Evolutionary conservation across 2,113 vertebrate genomes (phyloP).

Genomic region (Hyperopisus bebe): DNA sequence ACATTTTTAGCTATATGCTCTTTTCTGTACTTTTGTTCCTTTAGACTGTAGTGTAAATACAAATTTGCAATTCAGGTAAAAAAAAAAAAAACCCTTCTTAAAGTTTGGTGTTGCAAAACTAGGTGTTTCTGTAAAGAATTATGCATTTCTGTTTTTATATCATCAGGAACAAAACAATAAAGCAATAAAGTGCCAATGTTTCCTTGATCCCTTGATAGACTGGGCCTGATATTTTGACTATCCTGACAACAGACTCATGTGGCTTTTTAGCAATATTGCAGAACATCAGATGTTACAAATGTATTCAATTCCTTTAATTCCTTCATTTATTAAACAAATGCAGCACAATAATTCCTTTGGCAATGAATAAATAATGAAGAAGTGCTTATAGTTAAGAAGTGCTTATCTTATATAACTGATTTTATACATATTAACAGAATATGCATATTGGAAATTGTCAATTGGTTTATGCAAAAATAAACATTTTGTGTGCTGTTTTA

Average conservation of each 20-base stretch:
- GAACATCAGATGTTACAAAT: neutral
- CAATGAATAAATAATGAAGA: neutral
- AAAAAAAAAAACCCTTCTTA: neutral
- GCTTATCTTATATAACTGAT: neutral
- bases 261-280: neutral
- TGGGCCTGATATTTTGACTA: neutral
- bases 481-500: neutral
- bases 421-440: neutral
- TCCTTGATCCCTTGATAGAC: neutral
- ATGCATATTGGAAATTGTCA: neutral
- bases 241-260: neutral
- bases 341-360: neutral
- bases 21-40: neutral
- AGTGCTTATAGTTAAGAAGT: neutral
- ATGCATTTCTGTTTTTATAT: neutral
- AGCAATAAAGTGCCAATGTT: neutral
- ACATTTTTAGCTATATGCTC: neutral
- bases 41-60: neutral
- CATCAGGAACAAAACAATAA: neutral
- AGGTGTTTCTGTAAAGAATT: neutral
- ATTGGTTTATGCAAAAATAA: neutral
- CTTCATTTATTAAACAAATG: neutral
- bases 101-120: neutral
- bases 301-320: neutral
- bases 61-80: neutral